These are phyloP conservation scores for Apoderus coryli DNA, from an alignment of 2,888 invertebrate genomes.

Conservation along the genomic window DNA sequence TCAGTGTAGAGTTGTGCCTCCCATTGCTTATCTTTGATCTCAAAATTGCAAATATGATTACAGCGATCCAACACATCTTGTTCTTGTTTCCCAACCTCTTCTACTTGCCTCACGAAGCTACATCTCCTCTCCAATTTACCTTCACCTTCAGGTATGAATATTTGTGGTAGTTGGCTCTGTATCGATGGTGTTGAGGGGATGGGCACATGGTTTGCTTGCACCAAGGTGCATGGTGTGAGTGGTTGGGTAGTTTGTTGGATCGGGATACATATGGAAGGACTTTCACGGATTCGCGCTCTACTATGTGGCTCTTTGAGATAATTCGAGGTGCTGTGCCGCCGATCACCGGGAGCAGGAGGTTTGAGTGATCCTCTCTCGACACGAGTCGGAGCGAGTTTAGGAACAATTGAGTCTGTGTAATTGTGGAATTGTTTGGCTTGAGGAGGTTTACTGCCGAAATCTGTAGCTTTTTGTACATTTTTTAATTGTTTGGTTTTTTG, in stretches of 20 bases:
- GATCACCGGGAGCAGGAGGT: conserved; percentile 27
- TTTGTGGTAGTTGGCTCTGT: conserved; percentile 37
- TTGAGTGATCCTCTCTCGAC: conserved; percentile 33
- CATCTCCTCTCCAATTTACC: conserved; percentile 31
- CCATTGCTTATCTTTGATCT: conserved; percentile 29
- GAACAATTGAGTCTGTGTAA: conserved; percentile 35
- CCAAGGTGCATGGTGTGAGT: conserved; percentile 26
- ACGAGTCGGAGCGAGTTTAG: conserved; percentile 38
- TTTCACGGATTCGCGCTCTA: conserved; percentile 28
- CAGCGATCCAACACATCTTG: conserved; percentile 29
- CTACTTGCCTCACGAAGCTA: conserved; percentile 38
- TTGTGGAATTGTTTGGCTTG: conserved; percentile 42
- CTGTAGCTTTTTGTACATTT: conserved; percentile 38
- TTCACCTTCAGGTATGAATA: conserved; percentile 35
- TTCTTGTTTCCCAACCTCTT: conserved; percentile 31
- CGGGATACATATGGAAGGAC: conserved; percentile 37
- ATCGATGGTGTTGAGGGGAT: conserved; percentile 23
- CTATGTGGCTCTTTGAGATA: conserved; percentile 26
- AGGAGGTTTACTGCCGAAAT: conserved; percentile 23
- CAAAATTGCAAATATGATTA: conserved; percentile 33
- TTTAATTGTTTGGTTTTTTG: conserved; percentile 34
- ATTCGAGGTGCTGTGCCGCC: conserved; percentile 30
- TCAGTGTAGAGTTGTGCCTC: conserved; percentile 27
- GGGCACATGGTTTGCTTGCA: conserved; percentile 20
- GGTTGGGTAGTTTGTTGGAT: conserved; percentile 17